Percentiles rank a stretch among this genome's conserved stretches.
phyloP scores from a whole-genome alignment of 2,113 vertebrate species.

The Ranitomeya variabilis region DNA sequence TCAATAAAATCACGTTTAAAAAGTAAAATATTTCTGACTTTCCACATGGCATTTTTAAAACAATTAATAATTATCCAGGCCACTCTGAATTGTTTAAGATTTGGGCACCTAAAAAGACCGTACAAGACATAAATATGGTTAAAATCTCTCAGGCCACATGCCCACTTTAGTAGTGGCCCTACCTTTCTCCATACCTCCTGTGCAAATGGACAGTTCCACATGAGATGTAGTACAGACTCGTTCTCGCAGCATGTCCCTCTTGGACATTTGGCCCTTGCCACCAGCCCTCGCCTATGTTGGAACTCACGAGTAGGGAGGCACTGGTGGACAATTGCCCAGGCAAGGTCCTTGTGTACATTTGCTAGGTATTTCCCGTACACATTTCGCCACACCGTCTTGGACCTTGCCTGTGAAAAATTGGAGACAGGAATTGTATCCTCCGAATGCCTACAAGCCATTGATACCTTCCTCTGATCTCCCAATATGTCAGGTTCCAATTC shows the following conservation, averaged over 20 bases:
- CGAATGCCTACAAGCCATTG: background rate
- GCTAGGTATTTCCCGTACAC: background rate
- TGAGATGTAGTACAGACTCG: background rate
- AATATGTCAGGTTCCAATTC: background rate
- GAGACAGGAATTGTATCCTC: background rate
- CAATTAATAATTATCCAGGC: background rate
- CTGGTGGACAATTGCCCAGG: background rate
- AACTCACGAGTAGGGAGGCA: background rate
- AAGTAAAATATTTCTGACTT: no score
- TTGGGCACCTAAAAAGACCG: background rate
- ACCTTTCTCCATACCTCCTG: constrained; percentile 7
- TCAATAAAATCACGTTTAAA: no score
- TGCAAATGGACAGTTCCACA: constrained; percentile 9
- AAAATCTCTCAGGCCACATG: background rate
- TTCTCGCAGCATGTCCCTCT: background rate
- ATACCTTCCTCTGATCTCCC: no score
- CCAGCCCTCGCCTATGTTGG: background rate
- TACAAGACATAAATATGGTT: background rate
- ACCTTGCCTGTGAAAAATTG: background rate
- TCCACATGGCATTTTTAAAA: no score
- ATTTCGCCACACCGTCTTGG: background rate
- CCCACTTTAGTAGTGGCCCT: background rate
- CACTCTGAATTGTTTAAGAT: background rate
- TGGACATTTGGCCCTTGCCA: background rate
- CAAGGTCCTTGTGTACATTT: constrained; percentile 18